These are phyloP conservation scores for Oscheius onirici DNA, from an alignment of 2,888 invertebrate genomes.

Conservation along the genomic window DNA sequence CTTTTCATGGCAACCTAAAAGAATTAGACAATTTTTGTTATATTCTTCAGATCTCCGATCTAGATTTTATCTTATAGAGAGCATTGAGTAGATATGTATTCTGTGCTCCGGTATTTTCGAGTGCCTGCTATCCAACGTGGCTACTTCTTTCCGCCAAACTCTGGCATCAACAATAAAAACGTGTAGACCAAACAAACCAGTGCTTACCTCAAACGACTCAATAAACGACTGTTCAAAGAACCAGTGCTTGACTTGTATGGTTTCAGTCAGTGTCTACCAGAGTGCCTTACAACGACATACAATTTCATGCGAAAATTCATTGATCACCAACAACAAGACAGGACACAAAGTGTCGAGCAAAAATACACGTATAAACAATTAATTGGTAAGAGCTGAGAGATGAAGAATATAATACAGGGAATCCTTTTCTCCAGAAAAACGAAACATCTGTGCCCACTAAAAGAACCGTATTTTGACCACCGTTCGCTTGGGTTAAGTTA, in stretches of 20 bases:
- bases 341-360: conserved; percentile 14
- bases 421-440: conserved; percentile 29
- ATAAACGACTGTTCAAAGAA: neutral
- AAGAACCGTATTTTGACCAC: conserved; percentile 8
- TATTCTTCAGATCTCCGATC: neutral
- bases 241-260: neutral
- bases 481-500: neutral
- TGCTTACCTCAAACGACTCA: neutral
- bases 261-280: conserved; percentile 11
- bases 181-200: neutral
- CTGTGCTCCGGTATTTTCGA: no score
- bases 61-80: no score
- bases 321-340: conserved; percentile 23
- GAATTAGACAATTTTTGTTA: neutral
- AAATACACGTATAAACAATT: conserved; percentile 25
- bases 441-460: conserved; percentile 29
- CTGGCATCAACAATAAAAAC: no score
- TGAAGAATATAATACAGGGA: conserved; percentile 23
- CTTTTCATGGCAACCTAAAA: conserved; percentile 14
- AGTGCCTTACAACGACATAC: conserved; percentile 24
- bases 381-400: conserved; percentile 18
- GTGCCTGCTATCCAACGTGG: no score
- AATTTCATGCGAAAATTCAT: conserved; percentile 24
- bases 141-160: no score
- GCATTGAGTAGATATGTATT: no score